Evolutionary conservation across 2,888 invertebrate species (phyloP).

Genomic region (Cylindroiulus punctatus): DNA sequence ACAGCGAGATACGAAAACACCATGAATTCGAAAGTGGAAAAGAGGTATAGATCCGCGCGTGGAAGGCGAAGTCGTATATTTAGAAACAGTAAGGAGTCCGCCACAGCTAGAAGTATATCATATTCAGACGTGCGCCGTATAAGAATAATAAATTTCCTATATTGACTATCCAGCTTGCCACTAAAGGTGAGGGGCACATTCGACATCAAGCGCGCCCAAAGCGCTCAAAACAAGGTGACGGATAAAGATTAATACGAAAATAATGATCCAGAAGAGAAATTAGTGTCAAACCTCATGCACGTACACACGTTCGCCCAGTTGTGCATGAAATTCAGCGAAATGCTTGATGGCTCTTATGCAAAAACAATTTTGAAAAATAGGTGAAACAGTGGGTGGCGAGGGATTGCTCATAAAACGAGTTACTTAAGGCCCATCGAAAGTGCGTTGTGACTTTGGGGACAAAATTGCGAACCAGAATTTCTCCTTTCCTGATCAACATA

Average conservation of each 20-base stretch:
- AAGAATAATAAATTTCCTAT: slow-evolving; percentile 18
- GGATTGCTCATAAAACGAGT: no score
- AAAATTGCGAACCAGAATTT: no score
- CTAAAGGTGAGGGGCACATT: slow-evolving; percentile 18
- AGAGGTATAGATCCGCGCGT: background rate
- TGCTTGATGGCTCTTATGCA: no score
- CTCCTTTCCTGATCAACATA: no score
- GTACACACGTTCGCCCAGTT: background rate
- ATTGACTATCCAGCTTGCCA: slow-evolving; percentile 10
- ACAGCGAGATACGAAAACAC: background rate
- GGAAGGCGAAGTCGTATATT: background rate
- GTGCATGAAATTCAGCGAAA: no score
- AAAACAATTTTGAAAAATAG: no score
- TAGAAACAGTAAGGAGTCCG: slow-evolving; percentile 1
- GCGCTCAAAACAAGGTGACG: background rate
- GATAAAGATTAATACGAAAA: slow-evolving; percentile 18
- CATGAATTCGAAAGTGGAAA: background rate
- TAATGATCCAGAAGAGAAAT: background rate
- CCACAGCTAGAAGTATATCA: slow-evolving; percentile 3
- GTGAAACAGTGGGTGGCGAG: no score
- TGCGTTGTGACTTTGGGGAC: no score
- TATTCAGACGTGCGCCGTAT: slow-evolving; percentile 5
- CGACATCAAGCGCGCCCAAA: background rate
- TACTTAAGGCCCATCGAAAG: no score
- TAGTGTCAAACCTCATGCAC: background rate